Evolutionary conservation across 2,888 invertebrate genomes (phyloP), one percentile per base, ranked within the genome.

Genomic region (Orthosia incerta): DNA sequence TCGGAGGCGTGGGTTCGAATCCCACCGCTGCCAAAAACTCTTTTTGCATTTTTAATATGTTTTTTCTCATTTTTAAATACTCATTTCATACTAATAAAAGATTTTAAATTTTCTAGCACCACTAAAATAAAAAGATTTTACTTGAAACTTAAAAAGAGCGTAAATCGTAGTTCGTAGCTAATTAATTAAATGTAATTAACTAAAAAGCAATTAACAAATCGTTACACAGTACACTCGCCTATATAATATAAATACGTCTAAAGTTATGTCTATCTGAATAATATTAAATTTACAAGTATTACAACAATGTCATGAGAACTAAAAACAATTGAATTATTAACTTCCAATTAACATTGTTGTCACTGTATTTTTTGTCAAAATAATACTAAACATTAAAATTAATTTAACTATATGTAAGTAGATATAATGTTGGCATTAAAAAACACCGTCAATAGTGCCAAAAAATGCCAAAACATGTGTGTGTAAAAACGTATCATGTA

Each of bases 1-100:
- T 98, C 98, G 98, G 97, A 97, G 98, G 98, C 98, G 98, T 98
- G 98, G 98, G 98, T 98, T 98, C 95, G 95, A 95, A 95, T 95
- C 95, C 95, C 95, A 95, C 95, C 95, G 95, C 95, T 95, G 95
- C 94, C 95, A 95, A 69, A 69, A 1, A n/a, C n/a, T 26, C 60
- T 80, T 87, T 91, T 90, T 89, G 74, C 9, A 0, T 31, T 23
- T 65, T 70, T 9, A 20, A 26, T 15, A 11, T 16, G 64, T 71
- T 63, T n/a, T 50, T 0, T 39, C 18, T 60, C 0, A n/a, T 62
- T 11, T n/a, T 56, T 26, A 31, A 45, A 45, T 0, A 51, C 5
- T 15, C 0, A n/a, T n/a, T n/a, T n/a, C n/a, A n/a, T n/a, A n/a
- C 4, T 39, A 39, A 0, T 39, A 39, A 39, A 46, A 16, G 4